Percentiles rank a stretch among this genome's conserved stretches.
Conservation (phyloP, 35 echinoderm and acorn worm species). For the Amphiura filiformis region DNA sequence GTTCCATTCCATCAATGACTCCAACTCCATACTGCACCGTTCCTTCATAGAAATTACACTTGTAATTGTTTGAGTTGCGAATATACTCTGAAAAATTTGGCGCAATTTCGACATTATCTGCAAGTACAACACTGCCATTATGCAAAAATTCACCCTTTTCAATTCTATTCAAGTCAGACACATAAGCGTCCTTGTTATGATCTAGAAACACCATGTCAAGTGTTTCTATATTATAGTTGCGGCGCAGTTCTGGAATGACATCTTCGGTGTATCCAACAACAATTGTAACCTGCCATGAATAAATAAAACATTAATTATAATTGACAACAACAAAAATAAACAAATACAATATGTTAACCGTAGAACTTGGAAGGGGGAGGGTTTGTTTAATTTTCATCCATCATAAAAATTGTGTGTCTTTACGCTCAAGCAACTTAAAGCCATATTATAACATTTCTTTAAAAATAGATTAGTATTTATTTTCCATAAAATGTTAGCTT, state of each 20-base stretch:
- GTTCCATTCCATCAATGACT: too few species aligned
- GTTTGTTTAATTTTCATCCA: too few species aligned
- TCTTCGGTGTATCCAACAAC: slow-evolving; percentile 38
- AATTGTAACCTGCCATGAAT: slow-evolving; percentile 56
- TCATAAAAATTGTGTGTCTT: too few species aligned
- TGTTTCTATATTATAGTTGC: slow-evolving; percentile 18
- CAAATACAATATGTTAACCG: too few species aligned
- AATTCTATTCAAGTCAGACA: slow-evolving; percentile 37
- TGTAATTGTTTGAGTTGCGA: slow-evolving; percentile 40
- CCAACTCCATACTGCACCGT: too few species aligned
- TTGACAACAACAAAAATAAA: too few species aligned
- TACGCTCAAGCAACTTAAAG: too few species aligned
- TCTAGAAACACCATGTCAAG: slow-evolving; percentile 70
- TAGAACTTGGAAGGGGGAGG: too few species aligned
- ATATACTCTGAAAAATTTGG: slow-evolving; percentile 57
- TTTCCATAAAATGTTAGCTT: too few species aligned
- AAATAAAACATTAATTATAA: too few species aligned
- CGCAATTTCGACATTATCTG: slow-evolving; percentile 50
- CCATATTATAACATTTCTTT: too few species aligned
- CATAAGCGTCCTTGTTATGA: slow-evolving; percentile 48
- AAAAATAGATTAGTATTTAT: too few species aligned
- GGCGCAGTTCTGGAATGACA: slow-evolving; percentile 40
- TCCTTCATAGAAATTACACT: neutral
- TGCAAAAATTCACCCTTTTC: slow-evolving; percentile 29
- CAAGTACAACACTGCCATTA: slow-evolving; percentile 47